These are phyloP conservation scores for Sicus ferrugineus DNA, from an alignment of 2,888 invertebrate species.

Conservation along the genomic window DNA sequence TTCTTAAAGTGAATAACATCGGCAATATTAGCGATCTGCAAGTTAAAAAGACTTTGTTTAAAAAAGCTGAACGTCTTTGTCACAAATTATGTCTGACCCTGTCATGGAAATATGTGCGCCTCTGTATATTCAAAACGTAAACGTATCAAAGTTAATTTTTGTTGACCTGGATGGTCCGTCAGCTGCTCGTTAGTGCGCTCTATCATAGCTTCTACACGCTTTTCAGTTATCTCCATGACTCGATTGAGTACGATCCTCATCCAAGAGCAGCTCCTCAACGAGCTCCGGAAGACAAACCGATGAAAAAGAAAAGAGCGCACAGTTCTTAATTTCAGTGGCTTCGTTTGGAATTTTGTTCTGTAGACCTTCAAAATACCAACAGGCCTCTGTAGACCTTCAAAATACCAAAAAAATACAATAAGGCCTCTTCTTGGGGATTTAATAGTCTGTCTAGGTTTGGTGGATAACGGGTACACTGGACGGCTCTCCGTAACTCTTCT, in stretches of 20 bases:
- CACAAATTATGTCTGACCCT: conserved; percentile 51
- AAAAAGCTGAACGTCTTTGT: neutral
- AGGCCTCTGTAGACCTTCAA: conserved; percentile 83
- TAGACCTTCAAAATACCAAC: conserved; percentile 81
- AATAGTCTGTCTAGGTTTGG: no score
- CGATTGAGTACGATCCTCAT: conserved; percentile 61
- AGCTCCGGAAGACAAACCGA: conserved; percentile 70
- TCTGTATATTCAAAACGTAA: conserved; percentile 81
- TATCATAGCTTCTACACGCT: conserved; percentile 71
- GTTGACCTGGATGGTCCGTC: conserved; percentile 76
- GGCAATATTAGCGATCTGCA: conserved; percentile 80
- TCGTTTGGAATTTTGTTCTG: conserved; percentile 74
- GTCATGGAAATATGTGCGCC: conserved; percentile 77
- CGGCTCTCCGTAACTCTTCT: no score
- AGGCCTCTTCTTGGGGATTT: no score
- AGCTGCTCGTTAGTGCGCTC: conserved; percentile 66
- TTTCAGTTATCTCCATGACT: conserved; percentile 66
- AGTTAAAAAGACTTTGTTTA: neutral
- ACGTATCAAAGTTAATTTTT: conserved; percentile 78
- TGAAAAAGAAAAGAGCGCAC: conserved; percentile 89
- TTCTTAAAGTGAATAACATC: conserved; percentile 80
- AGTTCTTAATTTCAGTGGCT: conserved; percentile 78
- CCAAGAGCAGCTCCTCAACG: conserved; percentile 62
- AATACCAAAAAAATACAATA: no score
- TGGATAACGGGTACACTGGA: no score